A percentile compares a stretch with the other conserved stretches of the same genome.
Conservation (phyloP, 1,140 invertebrate species). For the Apocrypta bakeri region DNA sequence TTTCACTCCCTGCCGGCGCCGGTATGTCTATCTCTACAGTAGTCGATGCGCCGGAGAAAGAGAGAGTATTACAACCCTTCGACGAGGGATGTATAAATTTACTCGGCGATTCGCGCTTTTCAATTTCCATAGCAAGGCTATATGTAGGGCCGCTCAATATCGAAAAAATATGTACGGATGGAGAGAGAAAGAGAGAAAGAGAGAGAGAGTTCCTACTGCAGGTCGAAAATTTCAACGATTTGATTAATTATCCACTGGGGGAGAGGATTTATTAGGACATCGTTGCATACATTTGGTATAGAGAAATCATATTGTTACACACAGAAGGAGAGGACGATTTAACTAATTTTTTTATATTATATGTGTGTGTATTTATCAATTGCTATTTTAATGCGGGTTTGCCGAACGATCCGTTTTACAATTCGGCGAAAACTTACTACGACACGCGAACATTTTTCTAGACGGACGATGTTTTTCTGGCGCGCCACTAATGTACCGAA, state of each 20-base stretch:
- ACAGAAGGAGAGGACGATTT: not conserved
- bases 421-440: not conserved
- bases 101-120: constrained; percentile 23
- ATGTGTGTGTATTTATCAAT: not conserved
- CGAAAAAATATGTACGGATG: not conserved
- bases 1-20: not conserved
- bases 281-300: not conserved
- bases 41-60: not conserved
- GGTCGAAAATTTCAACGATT: not conserved
- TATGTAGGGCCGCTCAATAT: not conserved
- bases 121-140: not conserved
- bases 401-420: not conserved
- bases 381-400: not conserved
- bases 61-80: constrained; percentile 1
- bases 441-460: not conserved
- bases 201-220: not conserved
- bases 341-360: not conserved
- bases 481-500: constrained; percentile 30
- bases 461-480: not conserved
- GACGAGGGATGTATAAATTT: not conserved
- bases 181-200: not conserved
- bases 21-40: constrained; percentile 8
- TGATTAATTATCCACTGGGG: not conserved
- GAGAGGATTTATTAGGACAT: not conserved
- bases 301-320: not conserved